Conservation (phyloP, 2,888 invertebrate species). For the Hypomecis atomaria region DNA sequence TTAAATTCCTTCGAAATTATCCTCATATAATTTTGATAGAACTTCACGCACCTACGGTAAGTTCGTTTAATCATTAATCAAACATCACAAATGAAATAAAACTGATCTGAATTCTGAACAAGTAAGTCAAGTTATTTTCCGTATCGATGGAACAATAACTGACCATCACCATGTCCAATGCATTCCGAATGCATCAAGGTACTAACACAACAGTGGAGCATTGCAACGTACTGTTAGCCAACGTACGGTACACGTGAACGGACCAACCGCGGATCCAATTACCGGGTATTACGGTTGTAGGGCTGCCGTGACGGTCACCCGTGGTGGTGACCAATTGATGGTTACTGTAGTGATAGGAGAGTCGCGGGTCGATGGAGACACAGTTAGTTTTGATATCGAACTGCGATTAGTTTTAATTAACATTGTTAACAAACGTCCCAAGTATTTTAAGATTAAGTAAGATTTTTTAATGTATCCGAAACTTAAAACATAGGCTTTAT, state of each 20-base stretch:
- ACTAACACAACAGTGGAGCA: constrained; percentile 18
- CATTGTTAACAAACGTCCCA: too few relatives aligned
- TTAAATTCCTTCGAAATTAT: too few relatives aligned
- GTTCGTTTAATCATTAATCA: too few relatives aligned
- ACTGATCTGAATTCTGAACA: too few relatives aligned
- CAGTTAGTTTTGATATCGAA: neutral
- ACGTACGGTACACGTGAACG: constrained; percentile 28
- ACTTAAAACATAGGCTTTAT: too few relatives aligned
- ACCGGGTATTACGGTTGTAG: constrained; percentile 29
- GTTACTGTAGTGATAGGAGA: neutral
- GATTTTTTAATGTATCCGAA: too few relatives aligned
- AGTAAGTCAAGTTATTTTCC: neutral
- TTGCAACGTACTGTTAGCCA: constrained; percentile 27
- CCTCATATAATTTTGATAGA: too few relatives aligned
- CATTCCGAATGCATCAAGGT: constrained; percentile 23
- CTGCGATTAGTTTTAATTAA: neutral
- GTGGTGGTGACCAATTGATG: constrained; percentile 12
- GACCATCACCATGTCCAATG: constrained; percentile 18
- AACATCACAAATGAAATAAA: too few relatives aligned
- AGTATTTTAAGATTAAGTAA: too few relatives aligned
- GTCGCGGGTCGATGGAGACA: constrained; percentile 3
- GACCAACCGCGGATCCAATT: constrained; percentile 27
- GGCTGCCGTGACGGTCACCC: constrained; percentile 26
- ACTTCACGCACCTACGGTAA: too few relatives aligned
- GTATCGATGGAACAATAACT: constrained; percentile 3